Base-by-base conservation (phyloP, 2,888 invertebrate species). In the Eilema caniola region DNA sequence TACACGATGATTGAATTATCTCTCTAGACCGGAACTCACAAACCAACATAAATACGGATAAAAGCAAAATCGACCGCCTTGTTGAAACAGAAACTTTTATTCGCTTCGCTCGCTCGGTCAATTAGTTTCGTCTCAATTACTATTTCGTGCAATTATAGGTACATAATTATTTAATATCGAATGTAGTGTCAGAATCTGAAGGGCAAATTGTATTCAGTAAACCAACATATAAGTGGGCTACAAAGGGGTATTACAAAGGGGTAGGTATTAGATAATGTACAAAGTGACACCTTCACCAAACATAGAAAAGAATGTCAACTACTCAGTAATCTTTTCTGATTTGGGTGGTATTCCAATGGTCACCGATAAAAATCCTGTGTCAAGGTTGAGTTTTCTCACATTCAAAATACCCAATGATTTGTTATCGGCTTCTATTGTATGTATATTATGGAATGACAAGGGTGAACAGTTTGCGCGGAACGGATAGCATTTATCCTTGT, bases 131-230 rank as follows among this genome's bases (percentile, higher is more conserved):
- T n/a, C n/a, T n/a, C n/a, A n/a, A n/a, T n/a, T n/a, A n/a, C n/a
- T n/a, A n/a, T n/a, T n/a, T n/a, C n/a, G n/a, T n/a, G n/a, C n/a
- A n/a, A n/a, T n/a, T n/a, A n/a, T n/a, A n/a, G n/a, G n/a, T 28
- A 14, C 16, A 41, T 41, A 41, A 23, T 14, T 37, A 16, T 37
- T 14, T 8, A 8, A 23, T 37, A 23, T 66, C 60, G 11, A 81
- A 79, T 71, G 0, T 23, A 0, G 16, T 23, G 63, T 69, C 64
- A 41, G n/a, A 25, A 47, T 59, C 69, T 59, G 24, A 28, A 28
- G 5, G 3, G 28, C 28, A 4, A 4, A 28, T 28, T 28, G 5
- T 5, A 28, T 4, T 4, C 28, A 5, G 5, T 28, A 3, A 3
- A 41, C 8, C 16, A 41, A 16, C 16, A 41, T 14, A 41, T n/a